Base-by-base conservation (phyloP, 2,888 invertebrate genomes). In the Phyto melanocephala region DNA sequence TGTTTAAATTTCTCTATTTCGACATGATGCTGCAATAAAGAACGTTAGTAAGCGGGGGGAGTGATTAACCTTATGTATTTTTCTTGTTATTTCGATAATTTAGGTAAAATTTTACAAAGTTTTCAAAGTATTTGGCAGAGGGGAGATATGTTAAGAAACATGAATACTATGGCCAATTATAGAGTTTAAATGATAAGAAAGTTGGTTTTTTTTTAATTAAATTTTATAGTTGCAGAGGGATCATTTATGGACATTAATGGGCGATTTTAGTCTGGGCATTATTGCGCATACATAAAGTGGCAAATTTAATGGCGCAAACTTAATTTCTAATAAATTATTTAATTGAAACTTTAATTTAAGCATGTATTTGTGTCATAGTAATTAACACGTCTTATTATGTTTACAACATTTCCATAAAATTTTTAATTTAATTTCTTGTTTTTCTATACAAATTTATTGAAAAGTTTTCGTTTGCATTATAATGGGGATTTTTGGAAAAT, bases 21-120 rank as follows among this genome's bases (percentile, higher is more conserved):
- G 45, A 75, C 63, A 63, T 28, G 20, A 52, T 33, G 42, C 52
- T 42, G 35, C 22, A 28, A 3, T 33, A 15, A 22, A 33, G 13
- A 24, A 1, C 10, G 15, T 15, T 6, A 15, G 33, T 28, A 5
- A 11, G 35, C n/a, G 22, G n/a, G 24, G 50, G 47, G 22, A 65
- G 63, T 75, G 54, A 75, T 75, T 75, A 65, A 65, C 74, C 74
- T 54, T 75, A 75, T 54, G 54, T 54, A n/a, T 63, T 56, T 54
- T 28, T 68, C 47, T 40, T 20, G 33, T 45, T 11, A 17, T 52
- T 33, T 1, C 11, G 15, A 62, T 62, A n/a, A n/a, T 72, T 74
- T 15, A 52, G 52, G 42, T 54, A 42, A 71, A 15, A 54, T n/a
- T 13, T 63, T 11, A 20, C 7, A 28, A 20, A 54, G 8, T 63